These are phyloP conservation scores for Thumatha senex DNA, from an alignment of 2,888 invertebrate species.

Conservation along the genomic window DNA sequence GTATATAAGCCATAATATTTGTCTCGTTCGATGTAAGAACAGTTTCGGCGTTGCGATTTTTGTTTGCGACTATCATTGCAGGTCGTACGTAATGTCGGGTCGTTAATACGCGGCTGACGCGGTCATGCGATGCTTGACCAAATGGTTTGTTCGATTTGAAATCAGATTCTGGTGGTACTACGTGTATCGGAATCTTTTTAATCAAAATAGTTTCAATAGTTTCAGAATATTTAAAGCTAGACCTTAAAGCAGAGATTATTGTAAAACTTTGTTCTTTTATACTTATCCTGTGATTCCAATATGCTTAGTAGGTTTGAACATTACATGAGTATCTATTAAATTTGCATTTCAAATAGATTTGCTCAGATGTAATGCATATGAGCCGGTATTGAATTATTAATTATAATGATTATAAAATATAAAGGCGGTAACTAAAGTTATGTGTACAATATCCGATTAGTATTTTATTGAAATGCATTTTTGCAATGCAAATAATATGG, in stretches of 20 bases:
- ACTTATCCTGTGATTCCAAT: conserved; percentile 16
- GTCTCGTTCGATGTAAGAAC: conserved; percentile 30
- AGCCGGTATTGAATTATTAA: too few species aligned
- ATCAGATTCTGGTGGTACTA: conserved; percentile 41
- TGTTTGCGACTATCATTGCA: conserved; percentile 74
- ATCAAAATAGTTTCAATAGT: background rate
- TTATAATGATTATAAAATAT: too few species aligned
- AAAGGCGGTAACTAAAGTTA: too few species aligned
- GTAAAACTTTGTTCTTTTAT: background rate
- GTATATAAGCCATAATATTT: background rate
- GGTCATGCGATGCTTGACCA: conserved; percentile 74
- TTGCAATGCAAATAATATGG: conserved; percentile 3
- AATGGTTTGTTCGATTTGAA: conserved; percentile 72
- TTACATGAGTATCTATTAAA: conserved; percentile 20
- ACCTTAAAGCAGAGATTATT: conserved; percentile 14
- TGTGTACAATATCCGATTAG: too few species aligned
- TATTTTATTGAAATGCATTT: conserved; percentile 2
- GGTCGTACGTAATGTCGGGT: conserved; percentile 68
- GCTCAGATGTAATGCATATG: background rate
- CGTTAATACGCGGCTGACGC: conserved; percentile 53
- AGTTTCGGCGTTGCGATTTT: conserved; percentile 49
- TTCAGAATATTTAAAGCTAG: background rate
- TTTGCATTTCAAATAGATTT: conserved; percentile 13
- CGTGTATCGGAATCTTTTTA: conserved; percentile 39
- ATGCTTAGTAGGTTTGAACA: conserved; percentile 19